Conservation (phyloP, 2,797 vertebrate genomes). For the Sarcoramphus papa region DNA sequence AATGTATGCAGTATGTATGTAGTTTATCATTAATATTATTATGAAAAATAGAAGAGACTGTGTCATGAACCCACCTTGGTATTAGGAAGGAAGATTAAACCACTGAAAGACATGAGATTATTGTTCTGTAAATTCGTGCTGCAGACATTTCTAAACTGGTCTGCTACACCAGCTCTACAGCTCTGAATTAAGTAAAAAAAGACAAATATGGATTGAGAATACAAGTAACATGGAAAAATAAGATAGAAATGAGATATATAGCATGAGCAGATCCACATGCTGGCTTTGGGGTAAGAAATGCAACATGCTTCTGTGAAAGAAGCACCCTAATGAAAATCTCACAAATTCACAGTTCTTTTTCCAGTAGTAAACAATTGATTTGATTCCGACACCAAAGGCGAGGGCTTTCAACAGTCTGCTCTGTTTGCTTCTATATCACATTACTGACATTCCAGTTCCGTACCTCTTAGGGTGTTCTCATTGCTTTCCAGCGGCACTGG, state of each 20-base stretch:
- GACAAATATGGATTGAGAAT: neutral
- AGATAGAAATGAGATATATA: neutral
- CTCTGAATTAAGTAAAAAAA: conserved; percentile 62
- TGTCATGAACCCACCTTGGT: conserved; percentile 72
- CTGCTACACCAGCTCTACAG: conserved; percentile 77
- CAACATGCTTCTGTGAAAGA: neutral
- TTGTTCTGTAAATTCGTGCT: conserved; percentile 84
- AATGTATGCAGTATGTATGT: neutral
- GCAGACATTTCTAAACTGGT: conserved; percentile 76
- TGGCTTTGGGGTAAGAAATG: neutral
- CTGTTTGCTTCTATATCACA: neutral
- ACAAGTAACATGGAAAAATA: neutral
- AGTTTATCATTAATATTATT: neutral
- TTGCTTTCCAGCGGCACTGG: neutral
- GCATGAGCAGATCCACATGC: neutral
- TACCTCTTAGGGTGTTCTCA: neutral
- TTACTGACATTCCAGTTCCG: neutral
- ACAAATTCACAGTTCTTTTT: neutral
- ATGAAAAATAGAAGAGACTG: neutral
- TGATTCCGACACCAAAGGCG: neutral
- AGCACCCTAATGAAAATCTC: neutral
- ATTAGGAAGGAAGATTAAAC: conserved; percentile 83
- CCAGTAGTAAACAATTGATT: neutral
- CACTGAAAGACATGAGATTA: conserved; percentile 84
- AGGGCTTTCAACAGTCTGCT: neutral